Evolutionary conservation across 1,140 invertebrate genomes (phyloP), one percentile per base, ranked within the genome.

Genomic region (Idris sp.): DNA sequence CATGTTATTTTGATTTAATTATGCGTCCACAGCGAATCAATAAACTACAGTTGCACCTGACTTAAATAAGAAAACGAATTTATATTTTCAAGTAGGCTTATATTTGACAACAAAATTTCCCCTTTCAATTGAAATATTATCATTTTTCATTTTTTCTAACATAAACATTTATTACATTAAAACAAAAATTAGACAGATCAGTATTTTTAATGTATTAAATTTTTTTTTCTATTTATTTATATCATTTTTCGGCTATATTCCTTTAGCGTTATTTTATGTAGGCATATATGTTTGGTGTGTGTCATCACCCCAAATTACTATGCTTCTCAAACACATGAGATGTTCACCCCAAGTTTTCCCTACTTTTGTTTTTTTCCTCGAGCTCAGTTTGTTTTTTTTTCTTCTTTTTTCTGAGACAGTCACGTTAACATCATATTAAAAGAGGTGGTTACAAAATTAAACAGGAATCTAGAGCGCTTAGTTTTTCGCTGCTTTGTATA

Each of bases 371-470:
- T 56, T 49, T 58, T 44, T 28, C 35, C 33, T 25, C n/a, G n/a
- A n/a, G n/a, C 9, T 8, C 4, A 16, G 4, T 16, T 15, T 9
- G 1, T 25, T 33, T 51, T 58, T 36, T 36, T 31, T 25, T 25
- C 2, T 30, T 19, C 30, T 14, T 5, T 11, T 35, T 26, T 43
- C 18, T 15, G 36, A 16, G 44, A 36, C 25, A 16, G 36, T n/a
- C n/a, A n/a, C 36, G 54, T 38, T 54, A 43, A 68, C 41, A 49
- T 49, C 26, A 46, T 16, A 41, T 10, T 22, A 33, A 31, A 59
- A 51, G 44, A 36, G 43, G 13, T 18, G 56, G 28, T 56, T 72
- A 72, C 58, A 31, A 62, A 72, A 72, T 72, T 62, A 72, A 72
- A 72, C 68, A 49, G 28, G 58, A 72, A 72, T 62, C 48, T 72